Evolutionary conservation across 2,113 vertebrate species (phyloP).

Genomic region (Hydrolagus affinis): DNA sequence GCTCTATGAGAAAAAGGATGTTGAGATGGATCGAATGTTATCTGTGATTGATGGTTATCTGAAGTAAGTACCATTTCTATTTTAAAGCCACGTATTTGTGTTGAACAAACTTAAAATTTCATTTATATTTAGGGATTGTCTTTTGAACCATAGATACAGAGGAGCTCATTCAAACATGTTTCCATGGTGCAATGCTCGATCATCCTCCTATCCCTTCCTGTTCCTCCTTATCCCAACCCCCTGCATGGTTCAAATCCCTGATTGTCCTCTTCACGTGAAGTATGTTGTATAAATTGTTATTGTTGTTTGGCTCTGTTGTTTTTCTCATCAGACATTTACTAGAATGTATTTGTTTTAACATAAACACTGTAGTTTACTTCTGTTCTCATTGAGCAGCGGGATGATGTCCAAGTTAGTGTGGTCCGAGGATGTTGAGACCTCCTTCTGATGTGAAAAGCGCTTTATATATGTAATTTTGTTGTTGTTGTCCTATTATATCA

Average conservation of each 20-base stretch:
- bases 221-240: too few relatives aligned
- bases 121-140: too few relatives aligned
- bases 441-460: too few relatives aligned
- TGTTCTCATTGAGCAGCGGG: neutral
- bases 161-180: neutral
- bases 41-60: conserved; percentile 86
- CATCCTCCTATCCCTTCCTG: neutral
- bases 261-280: too few relatives aligned
- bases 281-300: too few relatives aligned
- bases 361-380: neutral
- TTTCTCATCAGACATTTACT: too few relatives aligned
- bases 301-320: too few relatives aligned
- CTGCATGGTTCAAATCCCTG: too few relatives aligned
- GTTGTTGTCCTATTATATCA: neutral
- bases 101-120: neutral
- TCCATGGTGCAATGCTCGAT: neutral
- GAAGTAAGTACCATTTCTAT: conserved; percentile 61
- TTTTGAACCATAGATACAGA: too few relatives aligned
- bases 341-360: neutral
- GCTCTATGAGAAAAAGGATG: conserved; percentile 95
- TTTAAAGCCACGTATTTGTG: neutral
- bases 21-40: conserved; percentile 90
- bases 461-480: too few relatives aligned
- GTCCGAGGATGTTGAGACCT: too few relatives aligned
- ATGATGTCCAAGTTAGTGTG: neutral